Evolutionary conservation across 2,113 vertebrate genomes (phyloP), one percentile per base, ranked within the genome.

Genomic region (Notiomystis cincta): DNA sequence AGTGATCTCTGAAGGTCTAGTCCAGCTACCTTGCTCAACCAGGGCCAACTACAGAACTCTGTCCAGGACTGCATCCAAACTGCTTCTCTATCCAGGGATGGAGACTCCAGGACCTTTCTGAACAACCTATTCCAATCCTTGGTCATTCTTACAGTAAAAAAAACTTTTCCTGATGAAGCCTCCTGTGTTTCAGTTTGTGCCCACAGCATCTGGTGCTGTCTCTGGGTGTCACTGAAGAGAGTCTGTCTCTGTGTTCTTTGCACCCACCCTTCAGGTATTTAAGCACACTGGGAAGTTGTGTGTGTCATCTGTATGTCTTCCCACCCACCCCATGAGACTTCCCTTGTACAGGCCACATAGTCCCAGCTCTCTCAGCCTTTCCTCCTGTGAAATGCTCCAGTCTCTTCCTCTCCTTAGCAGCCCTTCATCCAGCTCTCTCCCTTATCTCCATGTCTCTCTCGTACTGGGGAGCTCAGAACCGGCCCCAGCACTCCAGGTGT

Each of bases 401-500:
- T 18, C 18, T 35, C 65, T 57, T 24, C 16, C 40, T 15, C 47
- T 28, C 17, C 33, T 57, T 3, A 44, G 37, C 13, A 56, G 65
- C n/a, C 18, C 24, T 64, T 61, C 6, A 15, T 5, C 57, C 1
- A 4, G 45, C 35, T 58, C n/a, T 33, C 48, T 69, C 17, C 0
- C 0, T 16, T 64, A 50, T 35, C 19, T 40, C 35, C 0, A 0
- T 6, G 8, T 25, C 12, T 62, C n/a, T 62, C 22, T 17, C 1
- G 11, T 13, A 31, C 48, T 12, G 17, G 22, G 13, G 38, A 60
- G 17, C 33, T 53, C 38, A 50, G 25, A 82, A 48, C 13, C 8
- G 6, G 42, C 51, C 7, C 5, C 79, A 75, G 61, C 28, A 35
- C 20, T 30, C 14, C 70, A 64, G 5, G 1, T 20, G 11, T 5